These are phyloP conservation scores for Mobula birostris DNA, from an alignment of 2,113 vertebrate species.

Conservation along the genomic window DNA sequence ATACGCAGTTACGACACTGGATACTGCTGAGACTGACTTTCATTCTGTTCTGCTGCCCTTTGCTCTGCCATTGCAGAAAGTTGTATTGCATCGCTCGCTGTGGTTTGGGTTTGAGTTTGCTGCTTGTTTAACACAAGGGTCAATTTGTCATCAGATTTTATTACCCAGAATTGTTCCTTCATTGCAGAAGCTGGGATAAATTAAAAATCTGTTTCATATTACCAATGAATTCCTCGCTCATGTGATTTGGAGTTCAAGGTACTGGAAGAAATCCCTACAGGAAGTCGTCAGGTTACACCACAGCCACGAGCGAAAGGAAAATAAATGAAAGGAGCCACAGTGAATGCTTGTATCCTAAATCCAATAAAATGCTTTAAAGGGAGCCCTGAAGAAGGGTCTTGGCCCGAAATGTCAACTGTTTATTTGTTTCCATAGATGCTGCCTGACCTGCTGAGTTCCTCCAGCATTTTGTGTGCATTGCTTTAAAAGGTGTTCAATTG, in stretches of 20 bases:
- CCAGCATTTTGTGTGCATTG: too few relatives aligned
- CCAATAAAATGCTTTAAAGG: neutral
- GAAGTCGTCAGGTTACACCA: conserved; percentile 21
- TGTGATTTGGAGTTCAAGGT: conserved; percentile 24
- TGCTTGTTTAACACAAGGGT: conserved; percentile 12
- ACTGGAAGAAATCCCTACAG: conserved; percentile 20
- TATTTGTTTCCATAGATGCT: too few relatives aligned
- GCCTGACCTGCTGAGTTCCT: too few relatives aligned
- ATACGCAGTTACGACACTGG: neutral
- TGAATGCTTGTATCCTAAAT: neutral
- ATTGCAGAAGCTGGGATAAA: conserved; percentile 12
- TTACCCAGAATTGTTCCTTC: neutral
- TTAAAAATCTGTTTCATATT: conserved; percentile 32
- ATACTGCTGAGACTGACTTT: neutral
- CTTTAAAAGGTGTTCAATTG: neutral
- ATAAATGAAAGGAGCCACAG: conserved; percentile 9
- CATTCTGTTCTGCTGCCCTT: neutral
- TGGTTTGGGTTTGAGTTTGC: neutral
- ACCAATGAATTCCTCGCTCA: conserved; percentile 8
- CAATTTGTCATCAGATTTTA: conserved; percentile 2
- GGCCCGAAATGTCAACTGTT: too few relatives aligned
- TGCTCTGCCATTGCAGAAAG: neutral
- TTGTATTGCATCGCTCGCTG: neutral
- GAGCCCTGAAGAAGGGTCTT: too few relatives aligned
- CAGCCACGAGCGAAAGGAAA: neutral